Evolutionary conservation across 1,140 invertebrate genomes (phyloP).

Genomic region (Zelostemma sp.): DNA sequence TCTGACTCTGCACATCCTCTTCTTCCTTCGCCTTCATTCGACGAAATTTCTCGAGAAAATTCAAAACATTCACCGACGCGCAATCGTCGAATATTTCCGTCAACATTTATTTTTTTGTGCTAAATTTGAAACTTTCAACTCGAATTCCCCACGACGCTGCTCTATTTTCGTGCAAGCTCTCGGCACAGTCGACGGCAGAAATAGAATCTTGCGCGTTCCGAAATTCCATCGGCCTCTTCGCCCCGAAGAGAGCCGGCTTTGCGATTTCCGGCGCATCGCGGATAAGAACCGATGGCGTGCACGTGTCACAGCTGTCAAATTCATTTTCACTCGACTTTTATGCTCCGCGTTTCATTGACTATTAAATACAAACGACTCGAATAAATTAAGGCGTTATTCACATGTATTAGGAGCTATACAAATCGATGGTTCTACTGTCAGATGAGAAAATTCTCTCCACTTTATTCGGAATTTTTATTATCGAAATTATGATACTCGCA

Average conservation of each 20-base stretch:
- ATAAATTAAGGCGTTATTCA: neutral
- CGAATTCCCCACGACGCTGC: slow-evolving; percentile 45
- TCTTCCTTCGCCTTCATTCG: neutral
- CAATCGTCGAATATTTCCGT: no score
- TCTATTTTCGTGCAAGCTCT: slow-evolving; percentile 66
- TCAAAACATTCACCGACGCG: neutral
- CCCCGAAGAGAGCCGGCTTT: slow-evolving; percentile 5
- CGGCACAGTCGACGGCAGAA: slow-evolving; percentile 50
- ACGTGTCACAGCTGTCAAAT: slow-evolving; percentile 47
- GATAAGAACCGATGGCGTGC: slow-evolving; percentile 8
- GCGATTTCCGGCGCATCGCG: slow-evolving; percentile 21
- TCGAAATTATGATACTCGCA: no score
- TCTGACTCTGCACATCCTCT: slow-evolving; percentile 5
- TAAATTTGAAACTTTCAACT: slow-evolving; percentile 18
- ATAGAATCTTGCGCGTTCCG: slow-evolving; percentile 59
- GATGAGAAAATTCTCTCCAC: no score
- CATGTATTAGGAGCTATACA: no score
- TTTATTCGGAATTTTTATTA: no score
- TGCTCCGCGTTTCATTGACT: slow-evolving; percentile 15
- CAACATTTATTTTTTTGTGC: neutral
- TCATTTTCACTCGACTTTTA: slow-evolving; percentile 8
- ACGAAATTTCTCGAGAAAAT: no score
- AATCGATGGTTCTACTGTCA: no score
- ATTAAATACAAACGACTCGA: neutral
- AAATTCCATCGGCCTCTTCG: slow-evolving; percentile 54